Conservation (phyloP, 2,113 vertebrate species). For the Ceuthmochares aereus region DNA sequence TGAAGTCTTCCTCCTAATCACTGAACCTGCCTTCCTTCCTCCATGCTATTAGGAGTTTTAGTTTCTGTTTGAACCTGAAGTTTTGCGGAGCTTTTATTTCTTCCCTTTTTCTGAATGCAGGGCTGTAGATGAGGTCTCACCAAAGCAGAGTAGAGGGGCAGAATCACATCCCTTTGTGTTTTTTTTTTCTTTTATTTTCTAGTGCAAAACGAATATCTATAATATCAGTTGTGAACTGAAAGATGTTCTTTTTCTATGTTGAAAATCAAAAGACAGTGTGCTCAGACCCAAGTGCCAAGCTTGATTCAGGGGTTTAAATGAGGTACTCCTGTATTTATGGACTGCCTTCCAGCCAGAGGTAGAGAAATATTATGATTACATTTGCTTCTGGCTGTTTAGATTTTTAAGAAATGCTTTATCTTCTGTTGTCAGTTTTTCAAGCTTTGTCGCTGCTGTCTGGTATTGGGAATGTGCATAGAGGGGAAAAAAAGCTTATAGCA, state of each 20-base stretch:
- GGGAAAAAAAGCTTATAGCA: not conserved
- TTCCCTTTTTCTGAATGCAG: not conserved
- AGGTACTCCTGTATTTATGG: not conserved
- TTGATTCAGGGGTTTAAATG: not conserved
- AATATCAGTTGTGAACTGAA: not conserved
- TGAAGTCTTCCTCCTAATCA: not conserved
- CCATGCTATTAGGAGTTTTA: not conserved
- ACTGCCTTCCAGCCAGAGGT: not conserved
- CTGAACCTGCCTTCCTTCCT: no score
- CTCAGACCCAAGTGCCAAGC: not conserved
- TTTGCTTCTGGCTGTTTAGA: constrained; percentile 27
- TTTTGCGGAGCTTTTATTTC: not conserved
- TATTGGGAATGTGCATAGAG: not conserved
- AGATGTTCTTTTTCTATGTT: not conserved
- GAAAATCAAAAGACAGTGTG: not conserved
- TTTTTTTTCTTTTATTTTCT: not conserved
- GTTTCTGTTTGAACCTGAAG: not conserved
- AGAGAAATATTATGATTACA: not conserved
- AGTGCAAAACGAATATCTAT: not conserved
- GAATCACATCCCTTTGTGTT: no score
- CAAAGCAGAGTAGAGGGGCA: no score
- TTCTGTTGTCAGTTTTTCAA: constrained; percentile 7
- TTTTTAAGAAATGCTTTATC: constrained; percentile 17
- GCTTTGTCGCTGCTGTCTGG: not conserved
- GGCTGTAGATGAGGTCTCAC: no score